phyloP scores from a whole-genome alignment of 2,888 invertebrate species.

The Drosophila mettleri region DNA sequence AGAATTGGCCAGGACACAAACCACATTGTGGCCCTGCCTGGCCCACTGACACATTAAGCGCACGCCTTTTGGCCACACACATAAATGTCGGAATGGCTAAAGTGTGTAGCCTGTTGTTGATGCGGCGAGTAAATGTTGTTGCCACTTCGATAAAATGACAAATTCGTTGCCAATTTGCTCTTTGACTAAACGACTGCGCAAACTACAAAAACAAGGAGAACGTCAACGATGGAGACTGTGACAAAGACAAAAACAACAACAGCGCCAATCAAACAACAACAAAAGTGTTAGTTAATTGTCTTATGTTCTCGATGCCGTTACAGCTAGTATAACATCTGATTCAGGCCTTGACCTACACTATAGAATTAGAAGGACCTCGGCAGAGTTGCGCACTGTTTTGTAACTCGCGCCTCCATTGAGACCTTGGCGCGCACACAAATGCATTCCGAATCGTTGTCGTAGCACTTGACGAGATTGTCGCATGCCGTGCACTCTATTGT shows the following conservation, averaged over 20 bases:
- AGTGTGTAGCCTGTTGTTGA: constrained; percentile 31
- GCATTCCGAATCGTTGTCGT: constrained; percentile 59
- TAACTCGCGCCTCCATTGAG: constrained; percentile 16
- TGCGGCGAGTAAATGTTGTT: constrained; percentile 59
- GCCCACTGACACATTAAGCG: constrained; percentile 73
- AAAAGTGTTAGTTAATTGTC: constrained; percentile 69
- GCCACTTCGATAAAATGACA: constrained; percentile 75
- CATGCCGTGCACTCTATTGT: constrained; percentile 60
- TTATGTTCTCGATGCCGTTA: constrained; percentile 17
- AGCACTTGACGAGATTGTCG: constrained; percentile 58
- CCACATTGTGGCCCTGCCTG: constrained; percentile 16
- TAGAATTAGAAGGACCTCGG: constrained; percentile 26
- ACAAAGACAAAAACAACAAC: constrained; percentile 18
- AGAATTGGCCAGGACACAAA: constrained; percentile 49
- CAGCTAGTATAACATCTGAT: constrained; percentile 60
- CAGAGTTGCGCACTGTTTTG: background rate
- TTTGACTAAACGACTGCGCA: constrained; percentile 35
- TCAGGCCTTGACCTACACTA: constrained; percentile 74
- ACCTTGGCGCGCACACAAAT: constrained; percentile 66
- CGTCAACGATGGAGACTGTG: constrained; percentile 7
- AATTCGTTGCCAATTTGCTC: constrained; percentile 74
- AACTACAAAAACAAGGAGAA: constrained; percentile 3
- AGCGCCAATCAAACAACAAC: constrained; percentile 11
- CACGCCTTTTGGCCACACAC: constrained; percentile 65
- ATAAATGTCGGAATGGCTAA: constrained; percentile 37